These are phyloP conservation scores for Tangara arthus DNA, from an alignment of 2,797 vertebrate species.

Conservation along the genomic window DNA sequence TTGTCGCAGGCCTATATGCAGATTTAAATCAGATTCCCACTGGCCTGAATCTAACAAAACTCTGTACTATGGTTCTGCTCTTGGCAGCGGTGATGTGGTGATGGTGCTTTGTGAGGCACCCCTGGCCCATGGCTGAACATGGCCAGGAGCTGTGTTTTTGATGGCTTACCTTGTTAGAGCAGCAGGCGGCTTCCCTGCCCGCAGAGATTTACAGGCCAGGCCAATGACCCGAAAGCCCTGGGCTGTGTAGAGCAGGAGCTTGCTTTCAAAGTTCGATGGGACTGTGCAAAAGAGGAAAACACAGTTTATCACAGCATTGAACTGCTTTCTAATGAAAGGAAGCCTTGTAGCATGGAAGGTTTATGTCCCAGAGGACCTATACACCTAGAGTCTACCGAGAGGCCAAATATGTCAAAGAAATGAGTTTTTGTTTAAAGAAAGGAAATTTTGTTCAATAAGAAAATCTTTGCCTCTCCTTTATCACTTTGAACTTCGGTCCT, in stretches of 20 bases:
- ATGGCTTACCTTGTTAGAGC: conserved; percentile 64
- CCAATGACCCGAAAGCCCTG: conserved; percentile 80
- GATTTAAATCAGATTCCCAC: background rate
- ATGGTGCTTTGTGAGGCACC: background rate
- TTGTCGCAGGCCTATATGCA: background rate
- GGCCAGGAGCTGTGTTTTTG: background rate
- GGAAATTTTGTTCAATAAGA: background rate
- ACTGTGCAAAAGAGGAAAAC: conserved; percentile 66
- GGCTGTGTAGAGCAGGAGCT: conserved; percentile 74
- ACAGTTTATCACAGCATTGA: background rate
- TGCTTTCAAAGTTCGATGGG: conserved; percentile 68
- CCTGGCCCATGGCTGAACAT: background rate
- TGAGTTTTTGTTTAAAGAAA: background rate
- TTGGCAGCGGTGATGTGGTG: background rate
- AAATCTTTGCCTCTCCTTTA: background rate
- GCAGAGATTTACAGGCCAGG: conserved; percentile 74
- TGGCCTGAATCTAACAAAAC: background rate
- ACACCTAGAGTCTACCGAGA: background rate
- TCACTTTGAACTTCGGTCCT: background rate
- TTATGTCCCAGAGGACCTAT: background rate
- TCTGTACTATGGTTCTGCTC: background rate
- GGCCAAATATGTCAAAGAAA: background rate
- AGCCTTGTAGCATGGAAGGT: background rate
- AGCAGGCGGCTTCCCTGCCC: background rate
- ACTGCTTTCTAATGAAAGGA: background rate